Percentiles rank a stretch among this genome's conserved stretches.
These are phyloP conservation scores for Rhynchotus rufescens DNA, from an alignment of 2,797 vertebrate genomes.

Conservation along the genomic window DNA sequence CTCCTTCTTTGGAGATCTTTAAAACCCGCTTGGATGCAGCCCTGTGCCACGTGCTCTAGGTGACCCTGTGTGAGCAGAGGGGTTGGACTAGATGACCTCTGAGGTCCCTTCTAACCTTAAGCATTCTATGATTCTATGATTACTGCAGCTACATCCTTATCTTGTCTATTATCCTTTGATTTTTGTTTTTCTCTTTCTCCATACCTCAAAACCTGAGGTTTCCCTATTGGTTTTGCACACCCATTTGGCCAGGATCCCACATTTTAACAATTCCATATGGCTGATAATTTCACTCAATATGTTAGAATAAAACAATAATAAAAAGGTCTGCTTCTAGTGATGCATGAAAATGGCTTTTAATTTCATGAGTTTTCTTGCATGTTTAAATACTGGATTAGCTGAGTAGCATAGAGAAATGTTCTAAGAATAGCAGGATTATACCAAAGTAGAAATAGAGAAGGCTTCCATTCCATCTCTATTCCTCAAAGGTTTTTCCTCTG, in stretches of 20 bases:
- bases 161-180: neutral
- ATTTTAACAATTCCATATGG: neutral
- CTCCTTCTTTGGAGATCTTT: no score
- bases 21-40: no score
- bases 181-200: neutral
- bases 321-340: neutral
- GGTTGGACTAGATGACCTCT: no score
- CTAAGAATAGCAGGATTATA: neutral
- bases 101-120: no score
- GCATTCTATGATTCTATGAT: no score
- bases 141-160: neutral
- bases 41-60: no score
- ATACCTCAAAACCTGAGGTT: neutral
- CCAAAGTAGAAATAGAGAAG: neutral
- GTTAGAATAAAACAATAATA: neutral
- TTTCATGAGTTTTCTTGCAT: neutral
- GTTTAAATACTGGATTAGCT: neutral
- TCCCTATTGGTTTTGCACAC: neutral
- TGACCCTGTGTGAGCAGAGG: no score
- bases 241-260: neutral
- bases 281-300: neutral
- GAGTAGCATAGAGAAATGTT: neutral
- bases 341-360: constrained; percentile 8
- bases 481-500: neutral
- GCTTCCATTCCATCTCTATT: neutral